Percentiles rank a stretch among this genome's conserved stretches.
phyloP scores from a whole-genome alignment of 2,888 invertebrate genomes.

The Diarsia dahlii region DNA sequence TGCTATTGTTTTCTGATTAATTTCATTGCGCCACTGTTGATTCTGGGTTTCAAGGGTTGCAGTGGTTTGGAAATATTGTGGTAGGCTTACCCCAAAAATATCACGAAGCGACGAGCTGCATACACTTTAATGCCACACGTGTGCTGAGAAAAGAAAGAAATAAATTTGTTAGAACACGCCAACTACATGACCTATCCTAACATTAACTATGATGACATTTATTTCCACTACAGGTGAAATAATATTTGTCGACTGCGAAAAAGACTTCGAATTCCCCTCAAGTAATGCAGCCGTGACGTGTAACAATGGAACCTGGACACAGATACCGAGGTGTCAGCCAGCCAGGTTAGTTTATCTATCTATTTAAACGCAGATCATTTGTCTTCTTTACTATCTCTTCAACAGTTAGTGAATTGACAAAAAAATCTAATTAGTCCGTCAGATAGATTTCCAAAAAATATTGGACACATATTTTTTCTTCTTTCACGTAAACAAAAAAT shows the following conservation, averaged over 20 bases:
- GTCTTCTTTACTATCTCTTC: not conserved
- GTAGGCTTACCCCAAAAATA: too few species aligned
- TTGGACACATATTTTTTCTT: too few species aligned
- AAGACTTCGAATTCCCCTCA: slow-evolving; percentile 95
- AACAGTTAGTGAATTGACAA: not conserved
- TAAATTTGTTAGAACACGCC: not conserved
- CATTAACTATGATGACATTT: not conserved
- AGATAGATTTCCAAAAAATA: too few species aligned
- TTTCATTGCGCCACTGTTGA: too few species aligned
- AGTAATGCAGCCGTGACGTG: slow-evolving; percentile 95
- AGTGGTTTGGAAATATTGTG: too few species aligned
- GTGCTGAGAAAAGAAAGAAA: not conserved
- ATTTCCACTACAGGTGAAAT: slow-evolving; percentile 81
- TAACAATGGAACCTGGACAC: slow-evolving; percentile 98
- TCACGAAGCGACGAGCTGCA: too few species aligned
- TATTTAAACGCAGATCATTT: not conserved
- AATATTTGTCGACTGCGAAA: slow-evolving; percentile 94
- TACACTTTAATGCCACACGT: not conserved
- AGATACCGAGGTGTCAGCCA: slow-evolving; percentile 96
- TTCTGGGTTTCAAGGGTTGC: too few species aligned
- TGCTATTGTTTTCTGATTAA: too few species aligned
- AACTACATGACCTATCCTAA: not conserved
- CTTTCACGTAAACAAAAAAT: too few species aligned
- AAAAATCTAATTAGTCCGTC: too few species aligned
- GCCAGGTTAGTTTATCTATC: slow-evolving; percentile 91